These are phyloP conservation scores for Pipistrellus nathusii DNA, from an alignment of 2,797 vertebrate genomes.

Conservation along the genomic window DNA sequence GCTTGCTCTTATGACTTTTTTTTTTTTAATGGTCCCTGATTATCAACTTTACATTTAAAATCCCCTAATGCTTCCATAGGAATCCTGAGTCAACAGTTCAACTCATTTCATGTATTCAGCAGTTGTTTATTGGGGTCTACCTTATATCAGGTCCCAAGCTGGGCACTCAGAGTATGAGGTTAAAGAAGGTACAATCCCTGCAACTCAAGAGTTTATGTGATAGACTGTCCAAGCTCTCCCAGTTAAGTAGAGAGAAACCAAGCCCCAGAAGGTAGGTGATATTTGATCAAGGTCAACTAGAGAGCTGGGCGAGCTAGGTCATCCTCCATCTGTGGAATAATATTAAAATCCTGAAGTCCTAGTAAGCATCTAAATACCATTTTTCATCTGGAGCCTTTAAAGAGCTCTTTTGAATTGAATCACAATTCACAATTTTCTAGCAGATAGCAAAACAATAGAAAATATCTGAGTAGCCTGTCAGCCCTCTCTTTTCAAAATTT, in stretches of 20 bases:
- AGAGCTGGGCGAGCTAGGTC: neutral
- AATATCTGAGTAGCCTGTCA: neutral
- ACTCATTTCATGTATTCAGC: neutral
- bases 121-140: neutral
- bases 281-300: neutral
- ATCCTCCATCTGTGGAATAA: neutral
- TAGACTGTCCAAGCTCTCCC: neutral
- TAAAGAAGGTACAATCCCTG: neutral
- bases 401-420: neutral
- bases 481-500: neutral
- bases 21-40: neutral
- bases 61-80: neutral
- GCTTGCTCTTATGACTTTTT: neutral
- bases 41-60: slow-evolving; percentile 51
- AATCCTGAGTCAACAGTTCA: slow-evolving; percentile 2
- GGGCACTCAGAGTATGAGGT: neutral
- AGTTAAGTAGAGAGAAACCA: neutral
- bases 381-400: slow-evolving; percentile 4
- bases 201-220: neutral
- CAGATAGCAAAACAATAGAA: slow-evolving; percentile 18
- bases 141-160: neutral
- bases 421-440: slow-evolving; percentile 37
- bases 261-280: neutral
- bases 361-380: neutral
- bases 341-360: slow-evolving; percentile 29